Conservation (phyloP, 2,888 invertebrate species). For the Epicampocera succincta region DNA sequence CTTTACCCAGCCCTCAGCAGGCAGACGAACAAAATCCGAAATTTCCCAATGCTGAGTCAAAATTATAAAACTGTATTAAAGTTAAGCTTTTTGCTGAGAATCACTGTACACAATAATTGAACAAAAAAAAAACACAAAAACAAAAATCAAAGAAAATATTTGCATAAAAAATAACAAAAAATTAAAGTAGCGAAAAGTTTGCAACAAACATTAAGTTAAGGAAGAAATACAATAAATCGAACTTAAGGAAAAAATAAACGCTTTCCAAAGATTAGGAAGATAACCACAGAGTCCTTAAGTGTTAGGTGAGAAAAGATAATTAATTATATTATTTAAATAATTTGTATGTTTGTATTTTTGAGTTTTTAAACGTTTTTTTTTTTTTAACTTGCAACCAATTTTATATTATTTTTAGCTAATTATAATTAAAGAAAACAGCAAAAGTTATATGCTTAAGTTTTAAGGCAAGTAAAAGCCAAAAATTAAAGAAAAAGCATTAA, state of each 20-base stretch:
- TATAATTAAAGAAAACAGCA: conserved; percentile 41
- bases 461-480: conserved; percentile 45
- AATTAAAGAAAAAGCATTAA: conserved; percentile 20
- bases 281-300: conserved; percentile 37
- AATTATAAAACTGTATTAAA: conserved; percentile 75
- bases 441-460: conserved; percentile 43
- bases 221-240: conserved; percentile 28
- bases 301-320: conserved; percentile 50
- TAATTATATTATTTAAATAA: conserved; percentile 29
- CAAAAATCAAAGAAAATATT: conserved; percentile 5
- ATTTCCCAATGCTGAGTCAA: conserved; percentile 76
- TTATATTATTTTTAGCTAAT: conserved; percentile 68
- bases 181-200: conserved; percentile 18
- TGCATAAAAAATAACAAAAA: conserved; percentile 20
- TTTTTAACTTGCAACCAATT: conserved; percentile 55
- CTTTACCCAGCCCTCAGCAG: conserved; percentile 86
- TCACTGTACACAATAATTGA: conserved; percentile 32
- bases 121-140: not conserved
- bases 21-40: conserved; percentile 72
- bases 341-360: conserved; percentile 54
- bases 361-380: conserved; percentile 55
- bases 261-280: conserved; percentile 64
- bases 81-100: conserved; percentile 32
- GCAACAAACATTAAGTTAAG: conserved; percentile 13
- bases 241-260: conserved; percentile 18